Conservation (phyloP, 1,140 invertebrate species). For the Oryctes rhinoceros region DNA sequence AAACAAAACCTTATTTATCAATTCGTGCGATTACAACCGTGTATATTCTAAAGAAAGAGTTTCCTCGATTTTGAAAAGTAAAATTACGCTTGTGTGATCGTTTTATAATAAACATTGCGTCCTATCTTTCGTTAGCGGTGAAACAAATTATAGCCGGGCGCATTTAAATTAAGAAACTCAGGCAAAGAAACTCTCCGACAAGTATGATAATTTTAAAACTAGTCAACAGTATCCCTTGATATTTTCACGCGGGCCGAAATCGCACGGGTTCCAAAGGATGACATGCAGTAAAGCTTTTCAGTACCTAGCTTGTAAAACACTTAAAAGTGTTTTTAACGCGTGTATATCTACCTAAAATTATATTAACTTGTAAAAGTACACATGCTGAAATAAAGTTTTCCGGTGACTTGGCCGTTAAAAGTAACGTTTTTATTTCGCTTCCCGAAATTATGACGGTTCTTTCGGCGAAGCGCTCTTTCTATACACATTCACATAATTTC, state of each 20-base stretch:
- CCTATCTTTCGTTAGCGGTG: conserved; percentile 22
- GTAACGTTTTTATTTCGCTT: conserved; percentile 27
- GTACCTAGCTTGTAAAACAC: conserved; percentile 26
- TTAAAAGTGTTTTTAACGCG: conserved; percentile 32
- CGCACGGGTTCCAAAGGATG: background rate
- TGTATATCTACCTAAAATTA: conserved; percentile 33
- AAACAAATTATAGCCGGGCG: conserved; percentile 29
- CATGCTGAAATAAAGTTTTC: conserved; percentile 36
- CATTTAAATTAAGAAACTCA: background rate
- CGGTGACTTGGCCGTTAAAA: conserved; percentile 31
- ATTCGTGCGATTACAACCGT: background rate
- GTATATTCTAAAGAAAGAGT: conserved; percentile 26
- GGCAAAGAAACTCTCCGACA: background rate
- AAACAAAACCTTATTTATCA: conserved; percentile 31
- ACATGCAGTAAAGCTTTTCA: conserved; percentile 22
- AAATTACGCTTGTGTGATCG: conserved; percentile 21
- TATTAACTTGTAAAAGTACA: conserved; percentile 35
- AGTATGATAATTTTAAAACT: conserved; percentile 2
- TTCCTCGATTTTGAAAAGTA: conserved; percentile 28
- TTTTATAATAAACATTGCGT: conserved; percentile 33
- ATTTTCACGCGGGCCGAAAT: conserved; percentile 22
- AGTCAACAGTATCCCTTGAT: conserved; percentile 24
- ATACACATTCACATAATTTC: conserved; percentile 32
- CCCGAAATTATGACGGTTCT: conserved; percentile 33
- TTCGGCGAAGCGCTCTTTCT: conserved; percentile 33